phyloP scores from a whole-genome alignment of 2,797 vertebrate genomes.

The Tadarida brasiliensis region DNA sequence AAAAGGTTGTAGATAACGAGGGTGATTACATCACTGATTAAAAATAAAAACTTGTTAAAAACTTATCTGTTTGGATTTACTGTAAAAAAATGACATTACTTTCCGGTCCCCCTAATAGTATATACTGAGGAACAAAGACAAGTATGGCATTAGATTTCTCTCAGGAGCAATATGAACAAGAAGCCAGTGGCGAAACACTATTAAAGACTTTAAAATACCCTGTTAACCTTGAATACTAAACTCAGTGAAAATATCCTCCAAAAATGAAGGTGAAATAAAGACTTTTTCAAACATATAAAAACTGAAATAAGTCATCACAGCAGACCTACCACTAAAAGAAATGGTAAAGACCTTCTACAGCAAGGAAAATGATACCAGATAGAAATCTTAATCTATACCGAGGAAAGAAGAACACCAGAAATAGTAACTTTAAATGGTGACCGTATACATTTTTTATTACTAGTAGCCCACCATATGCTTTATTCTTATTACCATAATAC shows the following conservation, averaged over 20 bases:
- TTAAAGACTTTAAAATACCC: not conserved
- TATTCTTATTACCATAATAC: not conserved
- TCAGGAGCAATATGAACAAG: not conserved
- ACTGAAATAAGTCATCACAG: constrained; percentile 1
- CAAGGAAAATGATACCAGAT: not conserved
- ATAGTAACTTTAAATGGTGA: not conserved
- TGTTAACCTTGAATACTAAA: not conserved
- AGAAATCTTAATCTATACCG: not conserved
- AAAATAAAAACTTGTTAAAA: too few species aligned
- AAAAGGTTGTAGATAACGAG: too few species aligned
- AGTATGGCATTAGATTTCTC: not conserved
- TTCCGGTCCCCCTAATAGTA: too few species aligned
- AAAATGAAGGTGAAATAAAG: not conserved
- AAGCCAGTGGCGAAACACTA: not conserved
- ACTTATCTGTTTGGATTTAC: too few species aligned
- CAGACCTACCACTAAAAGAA: not conserved
- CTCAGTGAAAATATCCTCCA: not conserved
- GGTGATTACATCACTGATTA: too few species aligned
- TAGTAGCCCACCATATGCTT: not conserved
- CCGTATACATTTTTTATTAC: not conserved
- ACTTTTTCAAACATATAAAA: not conserved
- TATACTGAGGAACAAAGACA: not conserved
- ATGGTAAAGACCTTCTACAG: not conserved
- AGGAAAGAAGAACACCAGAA: not conserved
- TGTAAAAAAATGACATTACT: too few species aligned